Evolutionary conservation across 2,113 vertebrate genomes (phyloP), one percentile per base, ranked within the genome.

Genomic region (Catagonus wagneri): DNA sequence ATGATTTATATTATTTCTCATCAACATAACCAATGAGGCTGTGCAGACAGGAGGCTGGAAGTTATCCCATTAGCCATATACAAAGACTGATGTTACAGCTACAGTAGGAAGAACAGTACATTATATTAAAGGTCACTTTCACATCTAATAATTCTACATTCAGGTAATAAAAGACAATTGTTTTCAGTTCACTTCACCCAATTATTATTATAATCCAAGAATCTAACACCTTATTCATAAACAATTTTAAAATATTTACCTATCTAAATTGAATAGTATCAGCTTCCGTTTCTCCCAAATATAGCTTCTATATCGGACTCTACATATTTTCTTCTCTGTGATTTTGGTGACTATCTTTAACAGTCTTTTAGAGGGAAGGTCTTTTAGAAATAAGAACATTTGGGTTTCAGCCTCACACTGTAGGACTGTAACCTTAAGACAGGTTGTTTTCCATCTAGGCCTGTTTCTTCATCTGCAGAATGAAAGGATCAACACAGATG

Each of bases 101-200:
- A 23, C 58, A 8, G 17, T 9, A 27, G 15, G 2, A 79, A 58
- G 39, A 68, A 44, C 3, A 10, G 27, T 44, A 81, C 23, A 36
- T 39, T 50, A 66, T 32, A 89, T 92, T 66, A 34, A 61, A 96
- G 87, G 15, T 32, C 96, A 69, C 0, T 84, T 88, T 56, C 44
- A 63, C 6, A 54, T 16, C 52, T 16, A 90, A 36, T 60, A 74
- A 96, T 20, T 52, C 86, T 90, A 36, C 6, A 79, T 76, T 65
- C 71, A 96, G 56, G 88, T 20, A 83, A 92, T 63, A 94, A 87
- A 68, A 94, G 32, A 52, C 32, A 85, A 14, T 32, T 44, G 27
- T 34, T n/a, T 80, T 83, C 61, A 83, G 61, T 50, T 25, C 32
- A n/a, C 66, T 71, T 52, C 44, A 75, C 29, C 29, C 25, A 83